These are phyloP conservation scores for Phalacrocorax carbo DNA, from an alignment of 2,113 vertebrate species.

Conservation along the genomic window DNA sequence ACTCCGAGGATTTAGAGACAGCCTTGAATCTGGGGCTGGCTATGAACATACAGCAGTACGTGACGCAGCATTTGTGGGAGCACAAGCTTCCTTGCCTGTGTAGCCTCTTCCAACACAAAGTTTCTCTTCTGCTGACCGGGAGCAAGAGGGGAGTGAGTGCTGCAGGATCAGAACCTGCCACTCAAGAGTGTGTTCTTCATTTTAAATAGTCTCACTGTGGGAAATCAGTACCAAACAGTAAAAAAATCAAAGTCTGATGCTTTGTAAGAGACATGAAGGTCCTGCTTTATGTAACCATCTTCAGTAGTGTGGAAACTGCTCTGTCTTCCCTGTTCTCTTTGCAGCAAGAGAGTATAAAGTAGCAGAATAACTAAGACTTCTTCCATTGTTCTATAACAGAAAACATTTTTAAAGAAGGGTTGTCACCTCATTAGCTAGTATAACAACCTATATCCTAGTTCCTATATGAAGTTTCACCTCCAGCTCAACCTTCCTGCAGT, in stretches of 20 bases:
- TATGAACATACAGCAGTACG: accelerated
- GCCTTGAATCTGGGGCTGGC: accelerated
- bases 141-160: background rate
- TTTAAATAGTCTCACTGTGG: background rate
- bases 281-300: background rate
- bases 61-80: background rate
- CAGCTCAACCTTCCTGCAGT: background rate
- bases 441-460: background rate
- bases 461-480: background rate
- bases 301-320: background rate
- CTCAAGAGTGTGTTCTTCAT: background rate
- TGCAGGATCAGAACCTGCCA: accelerated
- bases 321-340: background rate
- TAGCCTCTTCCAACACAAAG: background rate
- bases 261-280: background rate
- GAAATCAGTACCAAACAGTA: background rate
- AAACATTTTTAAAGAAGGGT: background rate
- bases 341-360: background rate
- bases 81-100: background rate
- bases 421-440: background rate
- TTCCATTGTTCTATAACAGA: background rate
- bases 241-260: background rate
- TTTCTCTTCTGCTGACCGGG: background rate
- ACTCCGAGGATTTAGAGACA: background rate
- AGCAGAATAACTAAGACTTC: background rate